Evolutionary conservation across 2,113 vertebrate species (phyloP), one percentile per base, ranked within the genome.

Genomic region (Notechis scutatus): DNA sequence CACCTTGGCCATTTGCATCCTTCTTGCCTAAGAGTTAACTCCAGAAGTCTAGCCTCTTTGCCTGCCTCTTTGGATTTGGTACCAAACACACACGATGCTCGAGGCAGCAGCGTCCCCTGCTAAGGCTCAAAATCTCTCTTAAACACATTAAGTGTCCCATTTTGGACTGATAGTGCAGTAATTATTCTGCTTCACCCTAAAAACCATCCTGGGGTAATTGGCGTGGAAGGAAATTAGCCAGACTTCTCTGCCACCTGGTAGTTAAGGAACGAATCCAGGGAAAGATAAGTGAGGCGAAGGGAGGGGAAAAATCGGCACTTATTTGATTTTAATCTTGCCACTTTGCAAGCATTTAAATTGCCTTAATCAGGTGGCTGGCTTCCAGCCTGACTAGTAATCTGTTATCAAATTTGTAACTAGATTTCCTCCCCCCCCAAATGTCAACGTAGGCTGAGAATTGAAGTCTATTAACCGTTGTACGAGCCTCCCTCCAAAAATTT

Each of bases 321-420:
- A 98, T 98, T 99, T 98, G 98, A 99, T 99, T 99, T 98, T 99
- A 99, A 99, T 99, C 99, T 99, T 96, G 95, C 98, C 98, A 99
- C 98, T 99, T 99, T 99, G 98, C 98, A 98, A 98, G 98, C 98
- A 98, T 99, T 99, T 99, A 99, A 99, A 99, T 98, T 98, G 98
- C 97, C 98, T 99, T 99, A 98, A 98, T 98, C 98, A 98, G 98
- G 98, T 98, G 98, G 97, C 98, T 97, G 98, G 98, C 98, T 98
- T 97, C 97, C 98, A 98, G 98, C 98, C 97, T 97, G 97, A 97
- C 98, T 98, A 97, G 98, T 98, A 98, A 98, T 98, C 98, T 99
- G 98, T 99, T 99, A 99, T 99, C 98, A 99, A 98, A 98, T 98
- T 98, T 97, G 97, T 98, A 99, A 99, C 98, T 98, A 98, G 98